phyloP scores from a whole-genome alignment of 37 sponge, comb jelly and placozoan species.

The Ephydatia muelleri region DNA sequence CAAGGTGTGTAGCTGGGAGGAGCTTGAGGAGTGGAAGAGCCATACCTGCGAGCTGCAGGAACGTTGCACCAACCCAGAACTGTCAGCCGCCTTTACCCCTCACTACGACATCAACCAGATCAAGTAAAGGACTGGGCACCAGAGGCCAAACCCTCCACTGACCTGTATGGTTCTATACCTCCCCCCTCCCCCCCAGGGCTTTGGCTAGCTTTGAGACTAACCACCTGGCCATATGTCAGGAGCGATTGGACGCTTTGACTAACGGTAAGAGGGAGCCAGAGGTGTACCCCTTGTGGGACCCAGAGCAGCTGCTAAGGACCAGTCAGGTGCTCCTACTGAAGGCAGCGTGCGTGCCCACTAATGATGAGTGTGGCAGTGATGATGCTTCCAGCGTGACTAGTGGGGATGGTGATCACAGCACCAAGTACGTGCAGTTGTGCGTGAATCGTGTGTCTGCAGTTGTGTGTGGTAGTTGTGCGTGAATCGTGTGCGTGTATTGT shows the following conservation, averaged over 20 bases:
- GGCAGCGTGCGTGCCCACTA: conserved; percentile 50
- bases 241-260: conserved; percentile 42
- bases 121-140: conserved; percentile 45
- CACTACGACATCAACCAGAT: conserved; percentile 69
- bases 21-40: conserved; percentile 63
- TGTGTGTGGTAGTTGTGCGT: not conserved
- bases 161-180: conserved; percentile 2
- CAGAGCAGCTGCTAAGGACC: conserved; percentile 73
- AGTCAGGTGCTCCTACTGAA: conserved; percentile 70
- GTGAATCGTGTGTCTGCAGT: not conserved
- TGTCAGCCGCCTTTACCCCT: conserved; percentile 39
- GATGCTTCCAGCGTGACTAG: conserved; percentile 52
- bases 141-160: too few species aligned
- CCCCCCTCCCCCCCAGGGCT: conserved; percentile 37
- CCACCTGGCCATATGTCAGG: conserved; percentile 28
- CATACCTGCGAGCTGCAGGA: conserved; percentile 36
- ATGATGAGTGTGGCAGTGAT: conserved; percentile 74
- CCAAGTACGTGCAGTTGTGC: conserved; percentile 16
- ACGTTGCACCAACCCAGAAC: conserved; percentile 13
- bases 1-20: conserved; percentile 70
- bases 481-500: not conserved
- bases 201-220: conserved; percentile 57
- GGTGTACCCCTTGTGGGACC: conserved; percentile 85
- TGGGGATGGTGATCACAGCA: conserved; percentile 48
- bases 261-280: conserved; percentile 71